Evolutionary conservation across 2,888 invertebrate species (phyloP).

Genomic region (Cryptosula pallasiana): DNA sequence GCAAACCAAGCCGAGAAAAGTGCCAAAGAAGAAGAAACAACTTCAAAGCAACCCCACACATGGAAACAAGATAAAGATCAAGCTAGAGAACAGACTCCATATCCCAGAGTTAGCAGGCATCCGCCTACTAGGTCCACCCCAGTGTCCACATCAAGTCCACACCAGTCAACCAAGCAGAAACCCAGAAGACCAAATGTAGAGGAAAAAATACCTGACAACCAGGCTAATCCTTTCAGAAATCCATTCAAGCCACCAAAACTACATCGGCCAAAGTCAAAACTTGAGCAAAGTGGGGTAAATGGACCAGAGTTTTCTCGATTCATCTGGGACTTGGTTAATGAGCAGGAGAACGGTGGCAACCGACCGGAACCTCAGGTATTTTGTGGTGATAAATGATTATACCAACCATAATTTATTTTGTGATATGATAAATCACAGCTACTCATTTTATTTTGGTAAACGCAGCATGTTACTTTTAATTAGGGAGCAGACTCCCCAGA

Average conservation of each 20-base stretch:
- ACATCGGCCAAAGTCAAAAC: not conserved
- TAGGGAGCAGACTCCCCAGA: constrained; percentile 7
- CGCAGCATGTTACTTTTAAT: not conserved
- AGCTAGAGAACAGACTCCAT: not conserved
- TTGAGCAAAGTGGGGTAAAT: constrained; percentile 2
- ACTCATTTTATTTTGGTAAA: too few species aligned
- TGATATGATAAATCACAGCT: too few species aligned
- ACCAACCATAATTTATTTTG: too few species aligned
- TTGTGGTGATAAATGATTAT: too few species aligned
- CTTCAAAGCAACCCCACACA: not conserved
- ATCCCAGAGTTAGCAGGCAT: not conserved
- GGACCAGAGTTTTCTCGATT: constrained; percentile 14
- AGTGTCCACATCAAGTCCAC: not conserved
- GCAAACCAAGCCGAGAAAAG: not conserved
- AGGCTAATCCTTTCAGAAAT: not conserved
- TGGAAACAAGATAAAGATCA: not conserved
- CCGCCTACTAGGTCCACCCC: constrained; percentile 14
- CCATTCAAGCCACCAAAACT: not conserved
- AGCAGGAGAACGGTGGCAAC: not conserved
- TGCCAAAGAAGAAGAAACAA: not conserved
- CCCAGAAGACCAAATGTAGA: constrained; percentile 5
- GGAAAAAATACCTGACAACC: not conserved
- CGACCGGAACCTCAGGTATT: not conserved
- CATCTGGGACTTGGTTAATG: constrained; percentile 21
- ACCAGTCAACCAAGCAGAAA: not conserved